Evolutionary conservation across 2,797 vertebrate species (phyloP).

Genomic region (Xenentodon cancila): DNA sequence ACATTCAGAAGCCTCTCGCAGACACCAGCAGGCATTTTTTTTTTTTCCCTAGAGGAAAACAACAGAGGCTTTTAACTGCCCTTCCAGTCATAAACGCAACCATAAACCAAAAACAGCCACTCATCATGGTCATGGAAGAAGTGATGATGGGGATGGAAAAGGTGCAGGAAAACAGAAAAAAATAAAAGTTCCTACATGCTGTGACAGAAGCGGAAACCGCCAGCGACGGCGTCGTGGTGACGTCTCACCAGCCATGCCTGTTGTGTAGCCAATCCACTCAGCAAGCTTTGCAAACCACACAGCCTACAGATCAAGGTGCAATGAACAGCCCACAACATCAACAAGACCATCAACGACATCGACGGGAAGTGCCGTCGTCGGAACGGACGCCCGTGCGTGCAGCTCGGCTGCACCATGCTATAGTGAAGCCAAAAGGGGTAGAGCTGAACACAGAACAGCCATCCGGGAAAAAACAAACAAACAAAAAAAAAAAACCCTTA

Average conservation of each 20-base stretch:
- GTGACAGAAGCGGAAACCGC: slow-evolving; percentile 63
- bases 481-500: slow-evolving; percentile 21
- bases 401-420: slow-evolving; percentile 70
- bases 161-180: slow-evolving; percentile 54
- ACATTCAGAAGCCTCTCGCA: slow-evolving; percentile 62
- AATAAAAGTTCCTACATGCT: slow-evolving; percentile 72
- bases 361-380: slow-evolving; percentile 56
- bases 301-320: slow-evolving; percentile 72
- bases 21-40: slow-evolving; percentile 67
- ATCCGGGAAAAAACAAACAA: slow-evolving; percentile 30
- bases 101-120: slow-evolving; percentile 61
- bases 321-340: slow-evolving; percentile 73
- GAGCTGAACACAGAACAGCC: slow-evolving; percentile 66
- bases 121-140: slow-evolving; percentile 67
- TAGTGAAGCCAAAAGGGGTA: slow-evolving; percentile 68
- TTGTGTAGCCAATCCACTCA: slow-evolving; percentile 69
- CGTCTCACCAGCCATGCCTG: slow-evolving; percentile 70
- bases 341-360: slow-evolving; percentile 51
- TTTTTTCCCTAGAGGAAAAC: slow-evolving; percentile 35
- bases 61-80: slow-evolving; percentile 57
- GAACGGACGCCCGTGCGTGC: slow-evolving; percentile 54
- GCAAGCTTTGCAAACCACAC: slow-evolving; percentile 79
- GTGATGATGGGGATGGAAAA: slow-evolving; percentile 62
- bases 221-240: slow-evolving; percentile 44
- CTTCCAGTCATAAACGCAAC: slow-evolving; percentile 59